Conservation (phyloP, 2,113 vertebrate genomes). For the Aphyosemion australe region DNA sequence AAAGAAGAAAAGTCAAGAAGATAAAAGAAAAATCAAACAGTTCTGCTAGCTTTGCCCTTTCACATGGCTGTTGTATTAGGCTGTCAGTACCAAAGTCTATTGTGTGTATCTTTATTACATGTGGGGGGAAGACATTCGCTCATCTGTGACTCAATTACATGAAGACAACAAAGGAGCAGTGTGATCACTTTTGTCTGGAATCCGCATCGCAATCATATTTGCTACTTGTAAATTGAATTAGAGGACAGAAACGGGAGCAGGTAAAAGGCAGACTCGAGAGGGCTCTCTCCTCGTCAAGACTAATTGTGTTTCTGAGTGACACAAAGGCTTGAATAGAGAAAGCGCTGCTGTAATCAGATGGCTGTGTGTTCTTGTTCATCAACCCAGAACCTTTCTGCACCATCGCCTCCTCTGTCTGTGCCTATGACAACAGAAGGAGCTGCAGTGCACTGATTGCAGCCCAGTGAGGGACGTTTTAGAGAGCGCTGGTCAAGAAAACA, state of each 20-base stretch:
- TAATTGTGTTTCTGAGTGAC: conserved; percentile 71
- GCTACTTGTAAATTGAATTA: conserved; percentile 70
- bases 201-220: conserved; percentile 73
- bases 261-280: conserved; percentile 65
- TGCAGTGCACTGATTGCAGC: conserved; percentile 41
- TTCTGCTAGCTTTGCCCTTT: neutral
- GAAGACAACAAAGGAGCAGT: conserved; percentile 62
- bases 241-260: conserved; percentile 56
- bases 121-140: conserved; percentile 40
- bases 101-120: conserved; percentile 57
- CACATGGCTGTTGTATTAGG: conserved; percentile 16
- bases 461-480: conserved; percentile 26
- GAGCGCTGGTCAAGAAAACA: conserved; percentile 13
- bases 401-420: conserved; percentile 49
- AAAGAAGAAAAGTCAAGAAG: neutral
- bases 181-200: conserved; percentile 57
- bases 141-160: conserved; percentile 71
- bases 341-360: conserved; percentile 53
- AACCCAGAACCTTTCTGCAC: conserved; percentile 62
- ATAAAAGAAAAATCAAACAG: conserved; percentile 12
- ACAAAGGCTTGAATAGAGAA: conserved; percentile 58
- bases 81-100: conserved; percentile 27
- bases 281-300: conserved; percentile 63
- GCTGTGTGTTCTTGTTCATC: conserved; percentile 64
- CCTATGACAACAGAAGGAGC: conserved; percentile 43